Evolutionary conservation across 2,888 invertebrate species (phyloP).

Genomic region (Lamellibrachia satsuma): DNA sequence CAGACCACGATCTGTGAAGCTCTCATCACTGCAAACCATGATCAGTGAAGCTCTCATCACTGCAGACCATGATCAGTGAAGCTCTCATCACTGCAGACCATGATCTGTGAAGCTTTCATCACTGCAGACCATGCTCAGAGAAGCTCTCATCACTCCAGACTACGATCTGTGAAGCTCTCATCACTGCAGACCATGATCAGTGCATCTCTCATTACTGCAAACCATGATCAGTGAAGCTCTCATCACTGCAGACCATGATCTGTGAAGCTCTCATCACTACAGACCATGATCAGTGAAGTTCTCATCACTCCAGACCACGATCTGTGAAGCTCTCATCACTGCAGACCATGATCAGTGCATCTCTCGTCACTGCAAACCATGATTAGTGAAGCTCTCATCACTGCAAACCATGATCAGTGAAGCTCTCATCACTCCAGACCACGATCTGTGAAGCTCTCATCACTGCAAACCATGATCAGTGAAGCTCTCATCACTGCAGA

Average conservation of each 20-base stretch:
- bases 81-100: no score
- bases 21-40: background rate
- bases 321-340: background rate
- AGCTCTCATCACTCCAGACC: no score
- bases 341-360: background rate
- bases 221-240: background rate
- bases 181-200: background rate
- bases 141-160: no score
- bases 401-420: no score
- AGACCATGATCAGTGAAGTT: background rate
- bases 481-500: no score
- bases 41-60: background rate
- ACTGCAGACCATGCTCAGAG: no score
- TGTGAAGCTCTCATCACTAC: background rate
- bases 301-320: background rate
- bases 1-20: background rate
- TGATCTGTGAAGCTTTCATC: no score
- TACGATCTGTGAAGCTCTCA: background rate
- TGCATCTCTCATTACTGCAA: background rate
- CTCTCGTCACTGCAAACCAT: background rate
- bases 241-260: no score
- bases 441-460: no score
- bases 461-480: no score
- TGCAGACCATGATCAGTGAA: no score
- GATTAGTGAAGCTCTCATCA: background rate